Evolutionary conservation across 2,888 invertebrate species (phyloP).

Genomic region (Oegoconia quadripuncta): DNA sequence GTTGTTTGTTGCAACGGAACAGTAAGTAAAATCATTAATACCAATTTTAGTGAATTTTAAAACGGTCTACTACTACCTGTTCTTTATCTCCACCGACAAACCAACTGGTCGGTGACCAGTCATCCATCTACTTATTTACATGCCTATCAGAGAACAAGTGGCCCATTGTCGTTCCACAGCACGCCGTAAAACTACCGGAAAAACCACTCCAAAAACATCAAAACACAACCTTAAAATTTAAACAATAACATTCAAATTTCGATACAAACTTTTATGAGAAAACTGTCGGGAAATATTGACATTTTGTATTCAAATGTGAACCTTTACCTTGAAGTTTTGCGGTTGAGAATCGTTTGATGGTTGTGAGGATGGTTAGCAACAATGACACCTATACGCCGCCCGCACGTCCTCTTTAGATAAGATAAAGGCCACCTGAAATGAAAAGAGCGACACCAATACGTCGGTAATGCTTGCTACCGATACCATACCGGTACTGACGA

Average conservation of each 20-base stretch:
- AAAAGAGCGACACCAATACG: conserved; percentile 68
- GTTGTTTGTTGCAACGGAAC: too few species aligned
- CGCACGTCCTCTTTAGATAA: conserved; percentile 79
- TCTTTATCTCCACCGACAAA: conserved; percentile 41
- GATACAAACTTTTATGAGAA: conserved; percentile 3
- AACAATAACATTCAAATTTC: conserved; percentile 22
- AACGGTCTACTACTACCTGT: conserved; percentile 31
- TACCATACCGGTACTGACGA: conserved; percentile 43
- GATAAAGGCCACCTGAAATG: conserved; percentile 71
- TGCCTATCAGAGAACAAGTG: conserved; percentile 70
- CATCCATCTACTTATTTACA: conserved; percentile 75
- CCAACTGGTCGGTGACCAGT: conserved; percentile 65
- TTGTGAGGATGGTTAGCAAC: conserved; percentile 39
- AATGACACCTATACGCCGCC: conserved; percentile 65
- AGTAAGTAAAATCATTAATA: too few species aligned
- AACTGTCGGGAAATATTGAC: conserved; percentile 6
- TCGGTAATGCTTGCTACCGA: conserved; percentile 56
- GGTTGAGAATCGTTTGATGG: conserved; percentile 25
- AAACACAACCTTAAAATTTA: conserved; percentile 30
- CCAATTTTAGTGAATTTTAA: too few species aligned
- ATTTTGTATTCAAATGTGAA: conserved; percentile 18
- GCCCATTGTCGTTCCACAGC: conserved; percentile 65
- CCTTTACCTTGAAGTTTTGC: not conserved
- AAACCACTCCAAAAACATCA: conserved; percentile 29
- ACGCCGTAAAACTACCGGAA: conserved; percentile 66